phyloP scores from a whole-genome alignment of 2,888 invertebrate genomes.

The Drosophila paramelanica region DNA sequence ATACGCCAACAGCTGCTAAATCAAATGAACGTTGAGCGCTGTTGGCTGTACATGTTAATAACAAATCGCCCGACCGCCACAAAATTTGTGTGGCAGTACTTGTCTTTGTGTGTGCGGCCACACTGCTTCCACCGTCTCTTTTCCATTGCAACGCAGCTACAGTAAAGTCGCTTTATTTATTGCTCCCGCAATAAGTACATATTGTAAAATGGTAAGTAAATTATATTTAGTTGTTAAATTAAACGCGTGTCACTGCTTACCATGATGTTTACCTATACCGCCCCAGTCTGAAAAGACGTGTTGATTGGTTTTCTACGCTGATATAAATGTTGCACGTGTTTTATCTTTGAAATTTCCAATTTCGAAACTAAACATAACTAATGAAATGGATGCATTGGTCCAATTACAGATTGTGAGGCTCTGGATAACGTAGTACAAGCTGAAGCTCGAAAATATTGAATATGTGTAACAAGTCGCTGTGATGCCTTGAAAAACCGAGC shows the following conservation, averaged over 20 bases:
- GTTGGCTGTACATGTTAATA: background rate
- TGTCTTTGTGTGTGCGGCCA: background rate
- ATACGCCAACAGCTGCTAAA: background rate
- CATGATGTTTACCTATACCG: constrained; percentile 57
- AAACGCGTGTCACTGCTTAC: background rate
- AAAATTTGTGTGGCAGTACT: background rate
- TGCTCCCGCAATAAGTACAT: constrained; percentile 5
- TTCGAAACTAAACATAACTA: background rate
- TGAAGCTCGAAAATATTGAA: constrained; percentile 4
- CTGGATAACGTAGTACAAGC: background rate
- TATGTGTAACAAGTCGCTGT: background rate
- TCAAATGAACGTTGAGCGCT: background rate
- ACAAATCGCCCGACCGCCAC: constrained; percentile 10
- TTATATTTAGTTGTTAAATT: background rate
- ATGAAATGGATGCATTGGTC: background rate
- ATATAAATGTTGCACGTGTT: constrained; percentile 20
- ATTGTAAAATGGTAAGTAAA: constrained; percentile 14
- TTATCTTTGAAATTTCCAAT: background rate
- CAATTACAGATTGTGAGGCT: constrained; percentile 19
- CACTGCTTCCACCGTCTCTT: constrained; percentile 17
- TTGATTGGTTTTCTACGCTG: constrained; percentile 56
- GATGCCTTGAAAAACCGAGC: background rate
- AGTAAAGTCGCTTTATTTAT: background rate
- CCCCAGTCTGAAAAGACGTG: constrained; percentile 65
- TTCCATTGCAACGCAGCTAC: constrained; percentile 13